phyloP scores from a whole-genome alignment of 2,888 invertebrate species.

The Tiphia femorata region DNA sequence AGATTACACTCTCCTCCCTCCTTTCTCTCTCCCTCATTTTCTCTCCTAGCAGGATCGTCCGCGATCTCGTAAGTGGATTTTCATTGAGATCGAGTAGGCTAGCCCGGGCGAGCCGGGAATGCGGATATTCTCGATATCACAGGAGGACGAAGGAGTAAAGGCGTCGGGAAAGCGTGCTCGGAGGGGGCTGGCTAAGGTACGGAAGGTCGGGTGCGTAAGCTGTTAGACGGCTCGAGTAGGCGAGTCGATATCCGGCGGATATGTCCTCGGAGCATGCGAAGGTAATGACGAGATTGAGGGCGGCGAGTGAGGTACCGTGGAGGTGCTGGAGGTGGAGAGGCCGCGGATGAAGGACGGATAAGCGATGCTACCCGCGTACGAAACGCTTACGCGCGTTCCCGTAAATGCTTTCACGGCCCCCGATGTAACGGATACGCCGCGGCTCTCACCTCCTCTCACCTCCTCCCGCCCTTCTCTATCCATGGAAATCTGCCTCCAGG shows the following conservation, averaged over 20 bases:
- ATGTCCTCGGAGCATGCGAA: conserved; percentile 67
- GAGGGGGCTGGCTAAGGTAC: conserved; percentile 7
- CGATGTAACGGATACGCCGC: conserved; percentile 41
- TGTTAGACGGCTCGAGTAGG: conserved; percentile 50
- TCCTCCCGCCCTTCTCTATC: conserved; percentile 7
- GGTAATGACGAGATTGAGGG: conserved; percentile 49
- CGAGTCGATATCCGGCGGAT: conserved; percentile 60
- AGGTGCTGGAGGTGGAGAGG: not conserved
- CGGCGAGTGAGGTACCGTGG: not conserved
- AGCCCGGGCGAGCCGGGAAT: no score
- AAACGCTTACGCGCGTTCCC: conserved; percentile 12
- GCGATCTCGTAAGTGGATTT: no score
- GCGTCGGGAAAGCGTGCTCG: no score
- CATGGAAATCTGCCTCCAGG: conserved; percentile 53
- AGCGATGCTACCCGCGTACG: conserved; percentile 27
- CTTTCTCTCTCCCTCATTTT: no score
- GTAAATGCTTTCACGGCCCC: conserved; percentile 38
- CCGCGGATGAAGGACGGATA: conserved; percentile 33
- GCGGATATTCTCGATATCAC: no score
- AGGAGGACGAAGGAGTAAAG: no score
- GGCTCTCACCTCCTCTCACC: conserved; percentile 21
- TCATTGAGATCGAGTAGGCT: no score
- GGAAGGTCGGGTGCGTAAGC: conserved; percentile 42
- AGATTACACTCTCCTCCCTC: no score
- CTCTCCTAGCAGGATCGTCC: no score